A percentile compares a stretch with the other conserved stretches of the same genome.
These are phyloP conservation scores for Monochamus saltuarius DNA, from an alignment of 1,140 invertebrate species.

Conservation along the genomic window DNA sequence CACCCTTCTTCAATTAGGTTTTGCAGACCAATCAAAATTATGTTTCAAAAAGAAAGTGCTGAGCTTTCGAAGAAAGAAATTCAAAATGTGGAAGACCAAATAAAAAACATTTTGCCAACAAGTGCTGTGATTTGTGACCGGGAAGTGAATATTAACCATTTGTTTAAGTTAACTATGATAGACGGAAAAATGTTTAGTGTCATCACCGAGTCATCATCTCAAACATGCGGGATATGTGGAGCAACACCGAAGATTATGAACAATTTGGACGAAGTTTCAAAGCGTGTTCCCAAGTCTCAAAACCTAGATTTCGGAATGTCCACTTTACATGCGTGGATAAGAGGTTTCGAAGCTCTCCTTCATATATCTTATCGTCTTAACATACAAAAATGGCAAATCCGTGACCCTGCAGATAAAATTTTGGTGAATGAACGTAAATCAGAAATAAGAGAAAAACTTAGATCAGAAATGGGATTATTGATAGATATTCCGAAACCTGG, in stretches of 20 bases:
- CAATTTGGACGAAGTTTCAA: slow-evolving; percentile 4
- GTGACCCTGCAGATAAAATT: slow-evolving; percentile 29
- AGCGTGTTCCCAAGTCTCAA: slow-evolving; percentile 26
- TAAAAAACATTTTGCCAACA: slow-evolving; percentile 24
- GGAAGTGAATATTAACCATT: slow-evolving; percentile 28
- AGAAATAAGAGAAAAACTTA: slow-evolving; percentile 28
- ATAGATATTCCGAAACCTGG: slow-evolving; percentile 47
- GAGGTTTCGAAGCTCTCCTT: slow-evolving; percentile 24
- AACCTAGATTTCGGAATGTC: slow-evolving; percentile 46
- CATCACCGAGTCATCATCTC: slow-evolving; percentile 44
- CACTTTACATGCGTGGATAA: slow-evolving; percentile 47
- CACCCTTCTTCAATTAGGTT: slow-evolving; percentile 8
- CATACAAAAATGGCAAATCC: slow-evolving; percentile 36
- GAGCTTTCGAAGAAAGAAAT: slow-evolving; percentile 18
- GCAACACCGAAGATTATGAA: slow-evolving; percentile 49
- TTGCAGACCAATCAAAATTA: slow-evolving; percentile 13
- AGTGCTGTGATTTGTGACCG: no score
- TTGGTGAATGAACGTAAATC: slow-evolving; percentile 20
- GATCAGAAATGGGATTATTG: slow-evolving; percentile 32
- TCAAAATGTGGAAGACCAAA: slow-evolving; percentile 26
- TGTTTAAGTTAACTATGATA: slow-evolving; percentile 48
- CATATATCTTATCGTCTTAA: slow-evolving; percentile 32
- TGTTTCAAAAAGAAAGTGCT: slow-evolving; percentile 10
- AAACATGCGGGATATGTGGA: slow-evolving; percentile 49
- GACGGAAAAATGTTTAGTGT: slow-evolving; percentile 52